Conservation (phyloP, 2,113 vertebrate species). For the Mola mola region DNA sequence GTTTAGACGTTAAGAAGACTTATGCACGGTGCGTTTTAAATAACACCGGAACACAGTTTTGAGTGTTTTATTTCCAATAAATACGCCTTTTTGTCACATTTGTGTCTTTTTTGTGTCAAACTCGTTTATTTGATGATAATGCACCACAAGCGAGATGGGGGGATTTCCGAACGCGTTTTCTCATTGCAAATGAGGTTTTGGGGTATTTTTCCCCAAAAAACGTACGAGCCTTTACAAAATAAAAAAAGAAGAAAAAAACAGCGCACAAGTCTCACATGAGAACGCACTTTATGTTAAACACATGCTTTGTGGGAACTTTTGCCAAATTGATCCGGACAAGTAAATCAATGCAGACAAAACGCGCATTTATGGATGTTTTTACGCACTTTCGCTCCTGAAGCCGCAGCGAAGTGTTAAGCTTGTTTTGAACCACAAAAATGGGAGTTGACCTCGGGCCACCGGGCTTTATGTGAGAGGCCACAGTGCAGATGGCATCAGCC, state of each 20-base stretch:
- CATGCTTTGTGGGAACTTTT: slow-evolving; percentile 49
- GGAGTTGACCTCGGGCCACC: slow-evolving; percentile 16
- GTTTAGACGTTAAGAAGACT: not conserved
- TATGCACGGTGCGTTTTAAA: not conserved
- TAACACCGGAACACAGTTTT: slow-evolving; percentile 13
- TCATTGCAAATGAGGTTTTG: slow-evolving; percentile 17
- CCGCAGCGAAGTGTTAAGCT: too few relatives aligned
- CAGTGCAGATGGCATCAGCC: not conserved
- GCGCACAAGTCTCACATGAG: not conserved
- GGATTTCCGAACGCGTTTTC: not conserved
- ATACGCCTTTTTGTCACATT: slow-evolving; percentile 34
- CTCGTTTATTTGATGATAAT: slow-evolving; percentile 40
- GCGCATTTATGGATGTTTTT: slow-evolving; percentile 2
- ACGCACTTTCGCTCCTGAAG: not conserved
- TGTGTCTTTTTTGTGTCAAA: slow-evolving; percentile 58
- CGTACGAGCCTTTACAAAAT: not conserved
- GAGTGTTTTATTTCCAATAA: slow-evolving; percentile 63
- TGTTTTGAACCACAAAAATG: not conserved
- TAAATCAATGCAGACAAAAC: not conserved
- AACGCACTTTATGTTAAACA: slow-evolving; percentile 1
- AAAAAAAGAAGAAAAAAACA: not conserved
- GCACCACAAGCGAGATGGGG: not conserved
- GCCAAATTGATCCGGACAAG: not conserved
- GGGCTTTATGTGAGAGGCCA: slow-evolving; percentile 20
- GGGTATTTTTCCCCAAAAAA: not conserved